Conservation (phyloP, 1,140 invertebrate species). For the Uloborus diversus region DNA sequence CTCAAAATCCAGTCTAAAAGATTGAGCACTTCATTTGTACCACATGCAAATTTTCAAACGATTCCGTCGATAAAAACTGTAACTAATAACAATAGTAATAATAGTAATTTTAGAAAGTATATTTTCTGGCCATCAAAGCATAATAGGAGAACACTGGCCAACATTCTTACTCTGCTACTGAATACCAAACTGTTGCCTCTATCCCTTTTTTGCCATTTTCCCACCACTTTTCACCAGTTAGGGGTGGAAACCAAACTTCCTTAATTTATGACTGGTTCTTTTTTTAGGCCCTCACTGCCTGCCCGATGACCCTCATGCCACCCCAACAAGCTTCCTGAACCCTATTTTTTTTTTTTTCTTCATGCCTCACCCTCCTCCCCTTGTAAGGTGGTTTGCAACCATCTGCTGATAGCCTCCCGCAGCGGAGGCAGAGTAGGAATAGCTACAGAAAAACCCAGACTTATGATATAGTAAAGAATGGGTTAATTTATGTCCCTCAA, state of each 20-base stretch:
- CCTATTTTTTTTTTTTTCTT: conserved; percentile 3
- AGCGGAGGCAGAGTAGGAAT: not conserved
- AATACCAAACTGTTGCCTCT: too few relatives aligned
- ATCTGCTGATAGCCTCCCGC: conserved; percentile 27
- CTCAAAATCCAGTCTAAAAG: too few relatives aligned
- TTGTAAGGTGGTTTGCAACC: not conserved
- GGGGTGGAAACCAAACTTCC: not conserved
- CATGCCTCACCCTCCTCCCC: not conserved
- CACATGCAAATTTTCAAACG: too few relatives aligned
- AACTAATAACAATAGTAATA: too few relatives aligned
- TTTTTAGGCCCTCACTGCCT: not conserved
- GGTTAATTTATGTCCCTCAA: conserved; percentile 37
- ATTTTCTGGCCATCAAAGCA: too few relatives aligned
- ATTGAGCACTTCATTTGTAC: too few relatives aligned
- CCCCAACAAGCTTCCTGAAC: not conserved
- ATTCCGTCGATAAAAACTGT: too few relatives aligned
- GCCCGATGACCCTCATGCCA: conserved; percentile 1
- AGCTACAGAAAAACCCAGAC: not conserved
- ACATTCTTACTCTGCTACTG: too few relatives aligned
- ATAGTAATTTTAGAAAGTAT: too few relatives aligned
- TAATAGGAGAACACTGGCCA: too few relatives aligned
- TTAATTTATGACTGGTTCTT: conserved; percentile 43
- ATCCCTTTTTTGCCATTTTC: not conserved
- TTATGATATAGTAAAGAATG: not conserved
- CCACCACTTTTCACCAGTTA: not conserved